Percentiles rank a stretch among this genome's conserved stretches.
Evolutionary conservation across 2,888 invertebrate genomes (phyloP).

Genomic region (Brachycybe producta): DNA sequence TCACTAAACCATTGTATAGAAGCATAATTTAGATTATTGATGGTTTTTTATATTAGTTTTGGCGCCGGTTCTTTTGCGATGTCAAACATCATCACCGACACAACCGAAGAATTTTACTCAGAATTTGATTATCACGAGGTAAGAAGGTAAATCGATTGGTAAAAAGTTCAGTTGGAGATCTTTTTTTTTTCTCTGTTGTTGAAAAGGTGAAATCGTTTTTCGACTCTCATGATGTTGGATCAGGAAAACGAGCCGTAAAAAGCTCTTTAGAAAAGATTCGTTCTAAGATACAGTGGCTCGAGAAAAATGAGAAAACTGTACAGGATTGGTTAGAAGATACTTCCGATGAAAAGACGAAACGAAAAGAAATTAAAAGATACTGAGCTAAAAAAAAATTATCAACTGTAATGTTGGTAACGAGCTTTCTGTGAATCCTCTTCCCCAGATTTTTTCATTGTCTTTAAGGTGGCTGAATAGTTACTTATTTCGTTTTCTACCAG

Average conservation of each 20-base stretch:
- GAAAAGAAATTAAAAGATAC: no score
- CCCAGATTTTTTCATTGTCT: no score
- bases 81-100: conserved; percentile 35
- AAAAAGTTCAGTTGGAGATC: no score
- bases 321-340: conserved; percentile 28
- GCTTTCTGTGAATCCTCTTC: no score
- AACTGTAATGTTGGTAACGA: no score
- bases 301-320: conserved; percentile 27
- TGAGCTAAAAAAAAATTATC: no score
- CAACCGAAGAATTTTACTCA: conserved; percentile 53
- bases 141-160: conserved; percentile 51
- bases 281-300: conserved; percentile 32
- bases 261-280: conserved; percentile 32
- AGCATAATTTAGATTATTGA: background rate
- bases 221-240: conserved; percentile 30
- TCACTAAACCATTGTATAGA: background rate
- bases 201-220: conserved; percentile 53
- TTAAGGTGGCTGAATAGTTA: no score
- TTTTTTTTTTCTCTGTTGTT: conserved; percentile 27
- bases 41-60: conserved; percentile 26
- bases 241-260: conserved; percentile 28
- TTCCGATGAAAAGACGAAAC: no score
- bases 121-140: conserved; percentile 63
- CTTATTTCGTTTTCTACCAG: no score
- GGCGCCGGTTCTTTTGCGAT: conserved; percentile 12